Base-by-base conservation (phyloP, 2,113 vertebrate genomes). In the Tretioscincus oriximinensis region DNA sequence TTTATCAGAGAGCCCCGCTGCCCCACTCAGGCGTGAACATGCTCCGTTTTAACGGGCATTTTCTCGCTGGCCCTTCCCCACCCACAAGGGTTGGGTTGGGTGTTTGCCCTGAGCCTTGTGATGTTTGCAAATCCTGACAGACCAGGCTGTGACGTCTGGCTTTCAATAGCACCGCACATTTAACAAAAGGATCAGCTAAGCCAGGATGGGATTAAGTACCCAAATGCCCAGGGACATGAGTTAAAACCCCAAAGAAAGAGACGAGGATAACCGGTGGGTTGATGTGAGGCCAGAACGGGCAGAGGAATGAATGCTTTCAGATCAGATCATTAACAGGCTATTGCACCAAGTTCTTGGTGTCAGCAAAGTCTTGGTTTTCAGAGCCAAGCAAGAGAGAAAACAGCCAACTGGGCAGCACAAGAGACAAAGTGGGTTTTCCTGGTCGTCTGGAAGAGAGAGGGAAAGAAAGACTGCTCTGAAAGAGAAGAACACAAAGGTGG, bases 121-220 rank as follows among this genome's bases (percentile, higher is more conserved):
- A 63, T 82, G 75, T 64, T 11, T 1, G 1, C 49, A 22, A 45
- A 4, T 4, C 24, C 1, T 22, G 1, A 1, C 61, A 9, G 47
- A 1, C 1, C 60, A 0, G 1, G 22, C 21, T 0, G 0, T 1
- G 9, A 28, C 0, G 0, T 16, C n/a, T 7, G 16, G 29, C 65
- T 86, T 85, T 81, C 77, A 76, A 60, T 60, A 81, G 29, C 29
- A 75, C 71, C 66, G 21, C 0, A 28, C 22, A 1, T 3, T 69
- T 47, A 3, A 77, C 45, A 1, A 66, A 41, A 75, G 75, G 65
- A 35, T 60, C 84, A 1, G 74, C 16, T 7, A 3, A 88, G 85
- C 81, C 74, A 0, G 12, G 73, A 66, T 14, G 81, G 88, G 88
- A 91, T 92, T 92, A 91, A 81, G 73, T 67, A 10, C 60, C 10